These are phyloP conservation scores for Apodemus agrarius DNA, from an alignment of 2,797 vertebrate genomes.

Conservation along the genomic window DNA sequence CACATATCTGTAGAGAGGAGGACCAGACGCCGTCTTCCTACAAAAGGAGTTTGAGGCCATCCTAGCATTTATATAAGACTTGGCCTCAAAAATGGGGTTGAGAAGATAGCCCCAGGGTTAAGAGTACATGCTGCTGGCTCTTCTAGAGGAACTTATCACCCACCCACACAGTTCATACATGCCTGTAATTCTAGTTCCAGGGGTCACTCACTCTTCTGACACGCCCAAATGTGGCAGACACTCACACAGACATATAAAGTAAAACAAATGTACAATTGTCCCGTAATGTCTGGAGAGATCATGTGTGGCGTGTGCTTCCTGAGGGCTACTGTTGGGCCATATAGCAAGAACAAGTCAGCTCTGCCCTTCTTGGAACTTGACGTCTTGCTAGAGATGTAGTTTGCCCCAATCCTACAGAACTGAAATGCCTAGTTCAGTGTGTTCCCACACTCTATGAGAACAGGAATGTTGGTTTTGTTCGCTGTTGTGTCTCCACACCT, in stretches of 20 bases:
- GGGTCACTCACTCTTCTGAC: neutral
- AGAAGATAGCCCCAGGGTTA: neutral
- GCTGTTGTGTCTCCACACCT: neutral
- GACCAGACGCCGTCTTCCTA: neutral
- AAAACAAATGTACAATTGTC: neutral
- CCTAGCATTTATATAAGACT: neutral
- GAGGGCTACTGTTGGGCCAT: neutral
- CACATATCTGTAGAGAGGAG: neutral
- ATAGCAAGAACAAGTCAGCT: neutral
- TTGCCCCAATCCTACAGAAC: neutral
- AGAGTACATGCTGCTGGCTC: accelerated
- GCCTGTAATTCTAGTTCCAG: neutral
- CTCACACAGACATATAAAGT: neutral
- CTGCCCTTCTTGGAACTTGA: neutral
- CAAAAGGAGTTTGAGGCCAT: neutral
- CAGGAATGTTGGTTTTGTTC: neutral
- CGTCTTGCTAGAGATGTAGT: neutral
- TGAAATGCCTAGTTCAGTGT: neutral
- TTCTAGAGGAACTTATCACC: neutral
- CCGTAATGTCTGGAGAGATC: neutral
- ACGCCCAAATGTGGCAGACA: neutral
- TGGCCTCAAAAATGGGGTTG: neutral
- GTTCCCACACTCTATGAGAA: neutral
- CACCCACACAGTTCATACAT: neutral
- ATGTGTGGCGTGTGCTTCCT: neutral